Evolutionary conservation across 2,888 invertebrate species (phyloP).

Genomic region (Drosophila mimica): DNA sequence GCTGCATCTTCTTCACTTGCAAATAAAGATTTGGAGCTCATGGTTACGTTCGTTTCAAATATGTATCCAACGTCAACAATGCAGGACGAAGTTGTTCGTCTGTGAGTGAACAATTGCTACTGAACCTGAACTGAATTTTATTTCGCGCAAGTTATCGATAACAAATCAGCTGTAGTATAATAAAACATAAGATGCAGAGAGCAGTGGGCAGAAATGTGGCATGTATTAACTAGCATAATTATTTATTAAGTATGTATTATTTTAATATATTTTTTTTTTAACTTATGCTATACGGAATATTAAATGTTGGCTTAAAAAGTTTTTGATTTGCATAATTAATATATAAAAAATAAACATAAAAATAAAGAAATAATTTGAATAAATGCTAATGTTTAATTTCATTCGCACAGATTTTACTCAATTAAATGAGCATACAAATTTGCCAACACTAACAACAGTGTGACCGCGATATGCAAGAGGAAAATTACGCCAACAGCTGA

Average conservation of each 20-base stretch:
- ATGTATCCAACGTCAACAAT: conserved; percentile 8
- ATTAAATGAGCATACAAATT: not conserved
- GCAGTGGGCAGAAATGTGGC: not conserved
- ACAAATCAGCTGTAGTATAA: conserved; percentile 20
- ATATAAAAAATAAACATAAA: no score
- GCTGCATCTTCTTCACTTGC: conserved; percentile 75
- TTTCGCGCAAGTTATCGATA: conserved; percentile 25
- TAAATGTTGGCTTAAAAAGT: not conserved
- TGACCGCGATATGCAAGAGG: conserved; percentile 35
- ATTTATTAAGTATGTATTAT: not conserved
- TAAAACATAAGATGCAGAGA: not conserved
- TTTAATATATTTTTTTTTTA: not conserved
- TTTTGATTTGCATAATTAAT: not conserved
- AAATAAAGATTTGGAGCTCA: conserved; percentile 81
- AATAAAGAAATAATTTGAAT: not conserved
- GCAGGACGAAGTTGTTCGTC: conserved; percentile 4
- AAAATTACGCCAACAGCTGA: conserved; percentile 48
- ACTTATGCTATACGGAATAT: not conserved
- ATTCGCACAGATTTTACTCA: not conserved
- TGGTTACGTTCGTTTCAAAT: conserved; percentile 18
- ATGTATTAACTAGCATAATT: not conserved
- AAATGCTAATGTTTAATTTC: not conserved
- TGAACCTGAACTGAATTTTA: conserved; percentile 21
- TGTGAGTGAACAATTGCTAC: conserved; percentile 23
- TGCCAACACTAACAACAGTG: conserved; percentile 44